Percentiles rank a stretch among this genome's conserved stretches.
Evolutionary conservation across 2,113 vertebrate species (phyloP).

Genomic region (Sula dactylatra): DNA sequence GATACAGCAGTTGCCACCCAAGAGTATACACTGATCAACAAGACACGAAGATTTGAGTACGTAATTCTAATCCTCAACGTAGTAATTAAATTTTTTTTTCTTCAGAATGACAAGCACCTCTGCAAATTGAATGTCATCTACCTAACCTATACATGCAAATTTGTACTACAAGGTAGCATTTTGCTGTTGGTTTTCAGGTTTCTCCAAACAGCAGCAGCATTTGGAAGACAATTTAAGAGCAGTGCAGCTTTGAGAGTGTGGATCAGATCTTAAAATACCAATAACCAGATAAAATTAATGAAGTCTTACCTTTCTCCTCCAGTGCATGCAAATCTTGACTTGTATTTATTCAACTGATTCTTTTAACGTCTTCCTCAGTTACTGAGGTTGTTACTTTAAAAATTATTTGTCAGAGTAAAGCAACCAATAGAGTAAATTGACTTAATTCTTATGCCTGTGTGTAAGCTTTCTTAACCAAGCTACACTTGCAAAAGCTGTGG

Average conservation of each 20-base stretch:
- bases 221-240: neutral
- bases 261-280: neutral
- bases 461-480: neutral
- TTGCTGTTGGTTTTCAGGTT: neutral
- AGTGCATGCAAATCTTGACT: fast-evolving
- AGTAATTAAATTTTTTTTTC: neutral
- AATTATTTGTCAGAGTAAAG: neutral
- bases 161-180: neutral
- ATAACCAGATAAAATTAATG: neutral
- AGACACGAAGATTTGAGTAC: neutral
- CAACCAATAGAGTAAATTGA: neutral
- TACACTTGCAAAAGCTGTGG: neutral
- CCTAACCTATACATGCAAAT: neutral
- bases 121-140: too few relatives aligned
- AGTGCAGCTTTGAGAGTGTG: neutral
- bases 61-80: neutral
- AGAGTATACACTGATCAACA: neutral
- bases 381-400: neutral
- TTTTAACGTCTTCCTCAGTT: neutral
- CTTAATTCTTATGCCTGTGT: fast-evolving
- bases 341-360: neutral
- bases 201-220: neutral
- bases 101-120: neutral
- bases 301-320: neutral
- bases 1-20: neutral